Conservation (phyloP, 1,140 invertebrate species). For the Drosophila cardini region DNA sequence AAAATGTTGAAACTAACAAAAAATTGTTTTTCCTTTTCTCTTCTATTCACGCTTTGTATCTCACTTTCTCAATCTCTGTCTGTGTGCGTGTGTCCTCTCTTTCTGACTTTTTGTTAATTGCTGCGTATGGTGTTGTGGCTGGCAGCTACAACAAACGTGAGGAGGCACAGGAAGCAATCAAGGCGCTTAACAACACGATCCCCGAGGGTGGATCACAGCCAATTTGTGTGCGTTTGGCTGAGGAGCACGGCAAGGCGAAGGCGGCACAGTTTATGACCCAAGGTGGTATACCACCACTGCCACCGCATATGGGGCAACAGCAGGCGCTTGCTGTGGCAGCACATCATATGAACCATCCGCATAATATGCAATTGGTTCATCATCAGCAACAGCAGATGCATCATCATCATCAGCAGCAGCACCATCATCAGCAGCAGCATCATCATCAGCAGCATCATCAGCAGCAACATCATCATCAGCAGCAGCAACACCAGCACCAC, state of each 20-base stretch:
- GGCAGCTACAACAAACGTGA: constrained; percentile 91
- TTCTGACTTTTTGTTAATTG: neutral
- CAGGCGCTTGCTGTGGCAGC: neutral
- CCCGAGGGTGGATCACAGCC: constrained; percentile 93
- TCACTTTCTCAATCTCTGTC: neutral
- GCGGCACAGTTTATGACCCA: constrained; percentile 86
- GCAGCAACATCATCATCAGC: constrained; percentile 8
- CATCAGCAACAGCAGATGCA: constrained; percentile 52
- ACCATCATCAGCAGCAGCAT: constrained; percentile 39
- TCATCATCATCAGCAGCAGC: constrained; percentile 36
- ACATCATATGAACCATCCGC: constrained; percentile 34
- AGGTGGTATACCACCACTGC: constrained; percentile 14
- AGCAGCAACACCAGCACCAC: constrained; percentile 24
- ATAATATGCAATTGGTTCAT: constrained; percentile 36
- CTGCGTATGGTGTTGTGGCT: neutral
- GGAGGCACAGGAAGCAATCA: constrained; percentile 95
- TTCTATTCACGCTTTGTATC: neutral
- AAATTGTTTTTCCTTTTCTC: no score
- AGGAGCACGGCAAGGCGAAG: constrained; percentile 96
- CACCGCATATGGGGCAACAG: constrained; percentile 23
- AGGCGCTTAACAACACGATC: constrained; percentile 93
- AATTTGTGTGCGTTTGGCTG: constrained; percentile 92
- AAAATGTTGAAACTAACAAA: no score
- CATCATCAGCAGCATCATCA: constrained; percentile 52
- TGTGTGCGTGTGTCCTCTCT: neutral